Evolutionary conservation across 2,888 invertebrate species (phyloP), one percentile per base, ranked within the genome.

Genomic region (Choristoneura rosaceana): DNA sequence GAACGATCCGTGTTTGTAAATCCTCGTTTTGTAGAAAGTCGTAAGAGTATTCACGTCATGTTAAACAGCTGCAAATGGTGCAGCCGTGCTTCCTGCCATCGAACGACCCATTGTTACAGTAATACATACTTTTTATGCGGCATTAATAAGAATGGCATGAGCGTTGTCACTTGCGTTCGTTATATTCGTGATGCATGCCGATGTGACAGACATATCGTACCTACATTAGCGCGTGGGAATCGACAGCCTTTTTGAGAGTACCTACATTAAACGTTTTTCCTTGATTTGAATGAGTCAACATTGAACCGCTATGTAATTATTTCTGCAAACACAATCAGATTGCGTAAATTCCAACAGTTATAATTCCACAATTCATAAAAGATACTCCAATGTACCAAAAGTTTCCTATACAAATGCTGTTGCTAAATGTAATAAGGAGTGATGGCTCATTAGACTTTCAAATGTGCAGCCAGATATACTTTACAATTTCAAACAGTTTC

Each of bases 51-150:
- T 68, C 68, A 73, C 60, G 60, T 68, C 73, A 64, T 64, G 69
- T 63, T 73, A 77, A 81, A 84, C 91, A 91, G 90, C 91, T 90
- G 90, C 83, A 81, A 78, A 78, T 81, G 75, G 75, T 80, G 82
- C 87, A 87, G 85, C 86, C 88, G 87, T 81, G 87, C 88, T 91
- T 92, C 92, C 92, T 91, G 91, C 82, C 87, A 79, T 82, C 86
- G 86, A 87, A 86, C 87, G 85, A 86, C 83, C 89, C 83, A 92
- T 92, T 92, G 91, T 92, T 87, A 84, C 79, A 80, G 77, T 81
- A 84, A 80, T 77, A 83, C 80, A 81, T 81, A 83, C 81, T 89
- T 89, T 91, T 91, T 90, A 84, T 85, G 86, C 82, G 83, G 77
- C 82, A 81, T 83, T 85, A 84, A 84, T 84, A 75, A 80, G 79